Evolutionary conservation across 2,888 invertebrate genomes (phyloP).

Genomic region (Prosapia bicincta): DNA sequence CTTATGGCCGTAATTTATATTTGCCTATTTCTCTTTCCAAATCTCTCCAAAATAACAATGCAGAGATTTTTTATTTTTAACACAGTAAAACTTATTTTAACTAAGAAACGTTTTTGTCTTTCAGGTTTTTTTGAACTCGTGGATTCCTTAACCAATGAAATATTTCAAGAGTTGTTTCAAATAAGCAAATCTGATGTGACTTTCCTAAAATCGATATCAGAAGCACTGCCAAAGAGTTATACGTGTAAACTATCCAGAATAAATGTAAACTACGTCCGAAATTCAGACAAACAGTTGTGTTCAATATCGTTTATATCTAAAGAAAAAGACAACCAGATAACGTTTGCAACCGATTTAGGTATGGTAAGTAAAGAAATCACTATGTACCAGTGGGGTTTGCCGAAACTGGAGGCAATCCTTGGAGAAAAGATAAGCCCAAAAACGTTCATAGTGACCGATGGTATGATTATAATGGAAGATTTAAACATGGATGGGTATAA

Average conservation of each 20-base stretch:
- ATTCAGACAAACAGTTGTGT: not conserved
- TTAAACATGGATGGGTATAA: not conserved
- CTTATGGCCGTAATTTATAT: too few species aligned
- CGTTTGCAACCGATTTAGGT: not conserved
- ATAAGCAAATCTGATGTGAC: not conserved
- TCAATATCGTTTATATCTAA: not conserved
- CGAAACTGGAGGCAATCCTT: not conserved
- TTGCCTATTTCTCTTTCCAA: too few species aligned
- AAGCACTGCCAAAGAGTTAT: not conserved
- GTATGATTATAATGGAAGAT: not conserved
- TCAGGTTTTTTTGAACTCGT: not conserved
- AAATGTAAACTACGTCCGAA: not conserved
- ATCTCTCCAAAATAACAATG: too few species aligned
- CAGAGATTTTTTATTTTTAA: too few species aligned
- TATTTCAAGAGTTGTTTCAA: not conserved
- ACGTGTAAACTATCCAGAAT: not conserved
- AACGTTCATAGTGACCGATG: not conserved
- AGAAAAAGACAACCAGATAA: not conserved
- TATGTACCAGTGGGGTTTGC: not conserved
- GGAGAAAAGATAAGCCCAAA: not conserved
- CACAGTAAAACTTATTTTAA: too few species aligned
- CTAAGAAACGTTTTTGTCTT: too few species aligned
- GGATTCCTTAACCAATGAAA: not conserved
- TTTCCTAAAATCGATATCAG: not conserved
- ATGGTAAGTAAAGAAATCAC: not conserved